Percentiles rank a stretch among this genome's conserved stretches.
phyloP scores from a whole-genome alignment of 2,113 vertebrate genomes.

The Calyptomena viridis region DNA sequence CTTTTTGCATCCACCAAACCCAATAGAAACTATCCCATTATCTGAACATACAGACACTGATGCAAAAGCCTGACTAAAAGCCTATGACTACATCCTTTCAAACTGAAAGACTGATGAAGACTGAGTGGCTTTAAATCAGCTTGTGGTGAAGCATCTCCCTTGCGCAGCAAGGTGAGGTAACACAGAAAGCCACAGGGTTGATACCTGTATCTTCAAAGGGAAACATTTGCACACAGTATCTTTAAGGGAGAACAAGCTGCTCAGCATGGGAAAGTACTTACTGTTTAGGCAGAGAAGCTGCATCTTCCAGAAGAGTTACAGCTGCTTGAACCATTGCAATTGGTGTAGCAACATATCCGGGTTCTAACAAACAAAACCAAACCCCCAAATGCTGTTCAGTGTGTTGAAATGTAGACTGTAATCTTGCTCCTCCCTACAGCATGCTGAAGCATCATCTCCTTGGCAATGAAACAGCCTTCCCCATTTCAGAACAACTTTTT shows the following conservation, averaged over 20 bases:
- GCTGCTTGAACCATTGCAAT: slow-evolving; percentile 93
- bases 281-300: slow-evolving; percentile 82
- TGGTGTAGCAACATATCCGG: slow-evolving; percentile 87
- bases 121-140: background rate
- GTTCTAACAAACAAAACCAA: slow-evolving; percentile 72
- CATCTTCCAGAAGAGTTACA: slow-evolving; percentile 87
- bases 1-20: too few species aligned
- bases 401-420: background rate
- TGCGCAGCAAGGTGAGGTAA: background rate
- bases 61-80: background rate
- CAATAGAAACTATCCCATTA: too few species aligned
- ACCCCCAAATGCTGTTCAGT: background rate
- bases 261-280: slow-evolving; percentile 66
- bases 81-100: background rate
- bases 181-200: background rate
- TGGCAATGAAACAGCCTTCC: background rate
- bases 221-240: background rate
- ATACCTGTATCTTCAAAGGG: background rate
- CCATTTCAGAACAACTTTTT: background rate
- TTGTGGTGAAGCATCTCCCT: background rate
- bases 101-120: background rate
- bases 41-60: background rate
- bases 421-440: background rate
- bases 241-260: background rate
- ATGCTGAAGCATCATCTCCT: background rate